Percentiles rank a stretch among this genome's conserved stretches.
These are phyloP conservation scores for Venusia cambrica DNA, from an alignment of 2,888 invertebrate genomes.

Conservation along the genomic window DNA sequence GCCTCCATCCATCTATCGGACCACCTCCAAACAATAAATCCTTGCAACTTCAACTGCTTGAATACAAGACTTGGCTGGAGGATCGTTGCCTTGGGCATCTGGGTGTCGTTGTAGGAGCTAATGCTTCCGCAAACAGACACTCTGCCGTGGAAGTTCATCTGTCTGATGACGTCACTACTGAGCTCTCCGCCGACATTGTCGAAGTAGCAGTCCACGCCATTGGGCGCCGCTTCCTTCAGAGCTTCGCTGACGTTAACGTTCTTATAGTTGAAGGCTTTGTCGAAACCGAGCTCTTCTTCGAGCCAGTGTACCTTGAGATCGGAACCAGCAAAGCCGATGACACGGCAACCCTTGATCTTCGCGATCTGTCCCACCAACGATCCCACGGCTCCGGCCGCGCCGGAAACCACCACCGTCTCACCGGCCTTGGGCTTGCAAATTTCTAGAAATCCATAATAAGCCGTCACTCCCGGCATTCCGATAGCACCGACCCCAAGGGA, in stretches of 20 bases:
- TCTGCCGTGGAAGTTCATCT: conserved; percentile 83
- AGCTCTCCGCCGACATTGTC: conserved; percentile 88
- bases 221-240: conserved; percentile 83
- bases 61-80: conserved; percentile 79
- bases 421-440: conserved; percentile 85
- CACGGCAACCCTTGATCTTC: conserved; percentile 83
- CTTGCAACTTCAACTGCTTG: conserved; percentile 82
- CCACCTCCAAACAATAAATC: conserved; percentile 80
- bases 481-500: conserved; percentile 83
- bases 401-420: conserved; percentile 86
- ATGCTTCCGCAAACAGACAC: conserved; percentile 75
- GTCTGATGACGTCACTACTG: conserved; percentile 77
- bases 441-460: conserved; percentile 87
- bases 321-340: conserved; percentile 49
- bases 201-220: conserved; percentile 88
- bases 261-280: conserved; percentile 87
- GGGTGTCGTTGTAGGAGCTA: conserved; percentile 51
- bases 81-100: conserved; percentile 45
- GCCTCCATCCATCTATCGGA: conserved; percentile 80
- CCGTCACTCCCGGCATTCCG: conserved; percentile 87
- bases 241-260: conserved; percentile 72
- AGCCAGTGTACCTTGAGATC: conserved; percentile 86
- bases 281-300: conserved; percentile 83
- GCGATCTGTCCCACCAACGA: conserved; percentile 66
- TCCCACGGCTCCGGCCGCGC: conserved; percentile 88